Evolutionary conservation across 2,888 invertebrate genomes (phyloP), one percentile per base, ranked within the genome.

Genomic region (Epistrophe grossulariae): DNA sequence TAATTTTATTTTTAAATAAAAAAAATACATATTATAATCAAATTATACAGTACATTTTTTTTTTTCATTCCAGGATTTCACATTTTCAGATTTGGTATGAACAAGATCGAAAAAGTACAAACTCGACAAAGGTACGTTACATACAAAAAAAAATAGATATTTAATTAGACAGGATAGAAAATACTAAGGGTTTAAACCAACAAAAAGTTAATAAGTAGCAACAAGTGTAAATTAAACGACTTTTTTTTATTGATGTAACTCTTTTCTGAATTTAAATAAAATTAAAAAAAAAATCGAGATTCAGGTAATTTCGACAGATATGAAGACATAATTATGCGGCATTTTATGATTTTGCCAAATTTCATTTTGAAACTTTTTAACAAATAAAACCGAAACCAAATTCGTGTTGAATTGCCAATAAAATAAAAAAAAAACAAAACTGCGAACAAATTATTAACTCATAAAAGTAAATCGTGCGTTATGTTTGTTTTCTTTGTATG

Each of bases 401-500:
- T 4, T 40, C 4, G 17, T 19, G 19, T 9, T 28, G 2, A 55
- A 55, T 55, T 55, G 24, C 15, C 19, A 50, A 55, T n/a, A 55
- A 55, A 55, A 28, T 40, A 31, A 35, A 35, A 35, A 35, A 35
- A 66, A n/a, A 45, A 48, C 48, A 13, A 45, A 66, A 50, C 4
- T 66, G 38, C 19, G 9, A 35, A 52, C 15, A 2, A 48, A 66
- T 31, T 28, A 48, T 17, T 17, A 68, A 38, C 50, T 55, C 70
- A 52, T 70, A 24, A 55, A 40, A 70, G 15, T 17, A 70, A 70
- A 70, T 40, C 55, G 70, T 70, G 70, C 40, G 40, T 55, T 70
- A 19, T 43, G 62, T 62, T 62, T 40, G 62, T 24, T 68, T 50
- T 50, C 28, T 55, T 70, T 70, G 28, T 66, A 43, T 17, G 70